Evolutionary conservation across 2,888 invertebrate genomes (phyloP).

Genomic region (Nezara viridula): DNA sequence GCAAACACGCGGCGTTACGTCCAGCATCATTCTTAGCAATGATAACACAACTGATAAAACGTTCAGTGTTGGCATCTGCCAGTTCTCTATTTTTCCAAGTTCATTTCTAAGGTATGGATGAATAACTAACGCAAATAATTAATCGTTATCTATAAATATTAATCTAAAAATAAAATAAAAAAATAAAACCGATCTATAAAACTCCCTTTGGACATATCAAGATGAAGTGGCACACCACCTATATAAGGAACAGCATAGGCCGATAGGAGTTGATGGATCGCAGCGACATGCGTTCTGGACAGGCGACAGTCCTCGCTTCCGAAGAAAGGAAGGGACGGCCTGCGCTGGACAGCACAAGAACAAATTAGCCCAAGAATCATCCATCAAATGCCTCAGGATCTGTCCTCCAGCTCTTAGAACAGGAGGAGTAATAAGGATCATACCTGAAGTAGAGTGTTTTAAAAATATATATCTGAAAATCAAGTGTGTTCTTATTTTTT

Average conservation of each 20-base stretch:
- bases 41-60: background rate
- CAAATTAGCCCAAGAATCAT: conserved; percentile 28
- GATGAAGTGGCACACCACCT: conserved; percentile 32
- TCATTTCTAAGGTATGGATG: background rate
- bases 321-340: conserved; percentile 41
- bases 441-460: background rate
- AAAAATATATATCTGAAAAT: background rate
- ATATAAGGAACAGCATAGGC: conserved; percentile 8
- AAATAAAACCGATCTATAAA: background rate
- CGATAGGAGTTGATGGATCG: conserved; percentile 44
- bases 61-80: background rate
- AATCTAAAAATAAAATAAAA: background rate
- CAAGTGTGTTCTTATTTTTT: background rate
- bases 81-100: background rate
- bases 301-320: conserved; percentile 17
- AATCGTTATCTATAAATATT: background rate
- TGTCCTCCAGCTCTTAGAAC: background rate
- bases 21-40: background rate
- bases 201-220: background rate
- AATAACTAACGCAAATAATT: conserved; percentile 10
- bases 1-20: background rate
- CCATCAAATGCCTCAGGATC: conserved; percentile 45
- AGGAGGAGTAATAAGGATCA: background rate
- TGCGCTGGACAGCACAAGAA: conserved; percentile 41
- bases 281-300: conserved; percentile 35